A percentile compares a stretch with the other conserved stretches of the same genome.
Conservation (phyloP, 2,797 vertebrate genomes). For the Lacerta bilineata region DNA sequence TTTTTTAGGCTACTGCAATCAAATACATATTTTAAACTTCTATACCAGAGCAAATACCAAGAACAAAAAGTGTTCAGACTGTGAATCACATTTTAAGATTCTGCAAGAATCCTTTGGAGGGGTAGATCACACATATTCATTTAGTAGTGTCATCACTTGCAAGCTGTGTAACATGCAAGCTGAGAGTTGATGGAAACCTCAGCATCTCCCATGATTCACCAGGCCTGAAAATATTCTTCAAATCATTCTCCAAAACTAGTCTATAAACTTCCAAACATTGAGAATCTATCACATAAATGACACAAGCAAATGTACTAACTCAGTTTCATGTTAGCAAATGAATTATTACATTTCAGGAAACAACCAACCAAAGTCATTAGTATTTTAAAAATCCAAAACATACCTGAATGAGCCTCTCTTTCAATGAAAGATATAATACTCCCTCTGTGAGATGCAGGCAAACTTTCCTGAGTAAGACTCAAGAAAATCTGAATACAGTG, state of each 20-base stretch:
- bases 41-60: not conserved
- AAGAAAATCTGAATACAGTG: not conserved
- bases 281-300: not conserved
- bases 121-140: not conserved
- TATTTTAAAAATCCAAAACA: not conserved
- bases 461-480: not conserved
- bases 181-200: not conserved
- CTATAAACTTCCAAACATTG: not conserved
- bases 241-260: not conserved
- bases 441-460: not conserved
- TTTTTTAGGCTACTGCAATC: constrained; percentile 36
- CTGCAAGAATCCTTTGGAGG: not conserved
- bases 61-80: not conserved
- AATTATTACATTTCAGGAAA: not conserved
- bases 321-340: not conserved
- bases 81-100: not conserved
- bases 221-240: not conserved
- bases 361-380: not conserved
- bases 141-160: not conserved
- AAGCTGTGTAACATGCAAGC: not conserved
- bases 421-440: not conserved
- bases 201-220: not conserved
- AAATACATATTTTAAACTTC: not conserved
- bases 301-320: not conserved
- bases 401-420: not conserved